Percentiles rank a stretch among this genome's conserved stretches.
Evolutionary conservation across 1,140 invertebrate species (phyloP).

Genomic region (Lepidurus packardi): DNA sequence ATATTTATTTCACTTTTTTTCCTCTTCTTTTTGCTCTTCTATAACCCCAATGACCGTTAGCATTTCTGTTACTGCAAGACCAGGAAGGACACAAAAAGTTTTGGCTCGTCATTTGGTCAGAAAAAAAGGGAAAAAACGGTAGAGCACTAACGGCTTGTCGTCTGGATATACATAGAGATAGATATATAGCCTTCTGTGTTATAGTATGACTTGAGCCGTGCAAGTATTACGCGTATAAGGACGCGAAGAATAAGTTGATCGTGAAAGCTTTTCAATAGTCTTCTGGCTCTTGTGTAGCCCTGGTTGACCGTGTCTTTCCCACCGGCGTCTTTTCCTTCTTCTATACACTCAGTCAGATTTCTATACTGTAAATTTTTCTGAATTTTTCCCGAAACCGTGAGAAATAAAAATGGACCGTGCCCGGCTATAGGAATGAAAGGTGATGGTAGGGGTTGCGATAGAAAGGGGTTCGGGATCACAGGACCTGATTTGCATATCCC

Average conservation of each 20-base stretch:
- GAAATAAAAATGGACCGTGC: conserved; percentile 14
- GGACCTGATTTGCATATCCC: conserved; percentile 18
- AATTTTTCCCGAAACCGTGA: conserved; percentile 21
- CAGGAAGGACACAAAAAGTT: not conserved
- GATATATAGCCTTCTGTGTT: not conserved
- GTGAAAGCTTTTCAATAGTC: not conserved
- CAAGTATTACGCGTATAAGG: not conserved
- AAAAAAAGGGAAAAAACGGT: not conserved
- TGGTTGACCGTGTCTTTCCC: not conserved
- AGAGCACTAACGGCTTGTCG: conserved; percentile 8
- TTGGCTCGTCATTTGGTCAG: not conserved
- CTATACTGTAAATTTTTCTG: conserved; percentile 15
- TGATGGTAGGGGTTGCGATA: conserved; percentile 1
- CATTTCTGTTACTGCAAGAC: not conserved
- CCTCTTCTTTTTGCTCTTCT: too few relatives aligned
- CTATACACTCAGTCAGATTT: conserved; percentile 2
- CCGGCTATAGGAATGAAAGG: not conserved
- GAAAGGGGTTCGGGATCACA: conserved; percentile 10
- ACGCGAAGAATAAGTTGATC: not conserved
- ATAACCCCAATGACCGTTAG: not conserved
- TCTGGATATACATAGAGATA: not conserved
- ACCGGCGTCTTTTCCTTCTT: conserved; percentile 6
- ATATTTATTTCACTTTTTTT: too few relatives aligned
- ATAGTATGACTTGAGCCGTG: not conserved
- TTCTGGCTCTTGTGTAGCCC: not conserved